phyloP scores from a whole-genome alignment of 2,113 vertebrate genomes.

The Oceanites oceanicus region DNA sequence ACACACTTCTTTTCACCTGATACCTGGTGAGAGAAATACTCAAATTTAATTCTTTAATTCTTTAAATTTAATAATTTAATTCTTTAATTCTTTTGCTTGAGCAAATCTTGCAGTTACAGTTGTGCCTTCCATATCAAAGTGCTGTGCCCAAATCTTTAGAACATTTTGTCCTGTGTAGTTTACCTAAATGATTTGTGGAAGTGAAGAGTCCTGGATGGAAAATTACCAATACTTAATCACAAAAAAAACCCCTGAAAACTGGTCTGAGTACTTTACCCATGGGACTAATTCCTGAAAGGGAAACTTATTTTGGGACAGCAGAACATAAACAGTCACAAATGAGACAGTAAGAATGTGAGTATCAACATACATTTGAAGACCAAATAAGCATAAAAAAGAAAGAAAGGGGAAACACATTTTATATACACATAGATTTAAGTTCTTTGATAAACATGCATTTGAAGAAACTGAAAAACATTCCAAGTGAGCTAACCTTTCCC shows the following conservation, averaged over 20 bases:
- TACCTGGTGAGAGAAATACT: background rate
- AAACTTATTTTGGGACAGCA: background rate
- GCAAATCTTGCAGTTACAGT: background rate
- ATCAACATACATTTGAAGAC: background rate
- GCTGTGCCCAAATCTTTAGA: background rate
- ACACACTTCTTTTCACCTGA: background rate
- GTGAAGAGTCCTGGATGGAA: background rate
- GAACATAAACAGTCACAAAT: background rate
- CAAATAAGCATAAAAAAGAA: background rate
- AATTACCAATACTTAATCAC: background rate
- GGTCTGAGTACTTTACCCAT: background rate
- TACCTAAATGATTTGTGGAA: background rate
- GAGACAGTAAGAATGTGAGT: background rate
- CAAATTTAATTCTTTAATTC: background rate
- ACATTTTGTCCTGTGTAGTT: background rate
- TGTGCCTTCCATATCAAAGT: background rate
- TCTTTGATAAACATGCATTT: background rate
- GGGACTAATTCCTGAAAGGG: background rate
- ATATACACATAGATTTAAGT: background rate
- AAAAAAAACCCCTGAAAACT: background rate
- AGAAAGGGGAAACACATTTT: background rate
- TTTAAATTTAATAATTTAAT: no score
- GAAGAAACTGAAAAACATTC: background rate
- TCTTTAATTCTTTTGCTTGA: background rate
- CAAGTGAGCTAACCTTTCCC: background rate